Evolutionary conservation across 1,140 invertebrate genomes (phyloP).

Genomic region (Tetraneura akinire): DNA sequence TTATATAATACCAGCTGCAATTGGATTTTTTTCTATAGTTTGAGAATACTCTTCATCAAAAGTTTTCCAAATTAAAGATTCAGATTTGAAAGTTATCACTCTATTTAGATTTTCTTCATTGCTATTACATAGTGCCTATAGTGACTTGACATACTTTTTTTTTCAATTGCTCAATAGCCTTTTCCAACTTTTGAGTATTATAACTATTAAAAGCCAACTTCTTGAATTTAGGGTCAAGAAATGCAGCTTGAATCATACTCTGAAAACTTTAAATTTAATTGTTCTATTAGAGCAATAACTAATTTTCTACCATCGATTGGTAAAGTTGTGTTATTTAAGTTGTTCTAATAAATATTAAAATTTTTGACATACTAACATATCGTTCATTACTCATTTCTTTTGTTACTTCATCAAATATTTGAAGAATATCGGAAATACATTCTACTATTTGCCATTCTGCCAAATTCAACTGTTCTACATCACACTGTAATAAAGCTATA

Average conservation of each 20-base stretch:
- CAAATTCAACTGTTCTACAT: no score
- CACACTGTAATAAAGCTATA: no score
- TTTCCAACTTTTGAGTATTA: not conserved
- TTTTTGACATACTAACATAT: no score
- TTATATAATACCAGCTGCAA: not conserved
- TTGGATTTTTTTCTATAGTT: not conserved
- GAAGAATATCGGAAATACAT: no score
- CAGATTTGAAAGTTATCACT: not conserved
- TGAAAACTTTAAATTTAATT: constrained; percentile 5
- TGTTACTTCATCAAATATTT: no score
- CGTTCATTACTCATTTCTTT: no score
- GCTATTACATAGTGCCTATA: no score
- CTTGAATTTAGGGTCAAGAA: constrained; percentile 39
- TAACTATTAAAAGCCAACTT: not conserved
- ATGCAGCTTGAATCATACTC: constrained; percentile 6
- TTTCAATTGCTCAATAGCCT: not conserved
- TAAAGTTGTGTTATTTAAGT: not conserved
- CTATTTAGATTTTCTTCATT: not conserved
- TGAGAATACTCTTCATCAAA: constrained; percentile 18
- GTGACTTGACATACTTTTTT: not conserved
- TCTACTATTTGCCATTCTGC: no score
- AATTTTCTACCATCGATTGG: not conserved
- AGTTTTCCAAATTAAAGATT: not conserved
- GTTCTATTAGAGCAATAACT: not conserved
- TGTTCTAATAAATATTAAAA: no score